phyloP scores from a whole-genome alignment of 2,888 invertebrate species.

The Plutella xylostella region DNA sequence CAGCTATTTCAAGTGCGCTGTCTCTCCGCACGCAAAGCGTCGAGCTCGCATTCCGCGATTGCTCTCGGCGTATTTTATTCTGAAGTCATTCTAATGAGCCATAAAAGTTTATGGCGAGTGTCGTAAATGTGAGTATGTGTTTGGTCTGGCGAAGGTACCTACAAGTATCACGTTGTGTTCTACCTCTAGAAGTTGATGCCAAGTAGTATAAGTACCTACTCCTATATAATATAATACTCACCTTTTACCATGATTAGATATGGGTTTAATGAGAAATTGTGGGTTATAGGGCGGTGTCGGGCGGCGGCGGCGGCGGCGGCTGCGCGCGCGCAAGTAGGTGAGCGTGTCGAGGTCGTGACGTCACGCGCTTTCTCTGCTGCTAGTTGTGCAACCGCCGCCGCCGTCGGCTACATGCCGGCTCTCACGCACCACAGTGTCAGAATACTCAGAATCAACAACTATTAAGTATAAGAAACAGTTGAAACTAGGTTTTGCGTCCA shows the following conservation, averaged over 20 bases:
- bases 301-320: constrained; percentile 5
- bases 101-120: constrained; percentile 46
- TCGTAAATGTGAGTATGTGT: constrained; percentile 48
- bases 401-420: neutral
- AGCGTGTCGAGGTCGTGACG: constrained; percentile 70
- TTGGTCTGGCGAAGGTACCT: constrained; percentile 36
- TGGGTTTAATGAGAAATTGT: too few relatives aligned
- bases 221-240: too few relatives aligned
- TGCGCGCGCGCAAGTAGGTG: constrained; percentile 55
- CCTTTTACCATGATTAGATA: too few relatives aligned
- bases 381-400: constrained; percentile 2
- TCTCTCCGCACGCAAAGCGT: constrained; percentile 22
- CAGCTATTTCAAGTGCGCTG: constrained; percentile 11
- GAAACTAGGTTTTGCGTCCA: too few relatives aligned
- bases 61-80: constrained; percentile 42
- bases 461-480: too few relatives aligned
- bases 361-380: constrained; percentile 61
- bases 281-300: constrained; percentile 54
- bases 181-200: too few relatives aligned
- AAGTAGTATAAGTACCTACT: too few relatives aligned
- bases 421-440: too few relatives aligned
- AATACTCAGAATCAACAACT: too few relatives aligned
- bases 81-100: constrained; percentile 52
- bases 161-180: too few relatives aligned
- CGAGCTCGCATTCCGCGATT: constrained; percentile 38